A percentile compares a stretch with the other conserved stretches of the same genome.
Conservation (phyloP, 2,888 invertebrate genomes). For the Charanyca ferruginea region DNA sequence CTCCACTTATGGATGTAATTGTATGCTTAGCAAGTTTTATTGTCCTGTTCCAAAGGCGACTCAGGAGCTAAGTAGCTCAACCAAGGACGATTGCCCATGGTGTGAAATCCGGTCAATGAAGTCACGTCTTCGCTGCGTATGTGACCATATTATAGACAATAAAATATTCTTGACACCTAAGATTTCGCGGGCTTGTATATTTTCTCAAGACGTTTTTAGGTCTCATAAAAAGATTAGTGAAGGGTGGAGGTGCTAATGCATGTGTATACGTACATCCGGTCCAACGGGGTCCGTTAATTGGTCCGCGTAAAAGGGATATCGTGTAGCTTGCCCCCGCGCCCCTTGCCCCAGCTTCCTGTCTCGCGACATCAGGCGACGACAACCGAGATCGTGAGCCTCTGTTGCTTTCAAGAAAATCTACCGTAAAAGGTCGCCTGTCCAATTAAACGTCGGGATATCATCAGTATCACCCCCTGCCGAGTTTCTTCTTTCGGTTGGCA, state of each 20-base stretch:
- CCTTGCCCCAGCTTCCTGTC: conserved; percentile 82
- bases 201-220: conserved; percentile 76
- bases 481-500: conserved; percentile 71
- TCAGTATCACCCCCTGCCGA: conserved; percentile 72
- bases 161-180: conserved; percentile 60
- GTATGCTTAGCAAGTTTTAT: conserved; percentile 78
- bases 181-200: conserved; percentile 75
- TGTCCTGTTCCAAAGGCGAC: conserved; percentile 76
- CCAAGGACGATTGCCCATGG: conserved; percentile 78
- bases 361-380: conserved; percentile 75
- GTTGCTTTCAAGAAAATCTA: conserved; percentile 74
- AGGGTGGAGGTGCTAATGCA: conserved; percentile 89
- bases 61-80: conserved; percentile 73
- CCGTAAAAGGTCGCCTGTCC: conserved; percentile 75
- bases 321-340: conserved; percentile 82
- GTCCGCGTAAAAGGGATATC: conserved; percentile 91
- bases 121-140: conserved; percentile 73
- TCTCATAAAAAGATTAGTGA: conserved; percentile 86
- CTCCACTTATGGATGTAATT: conserved; percentile 74
- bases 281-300: conserved; percentile 89
- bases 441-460: conserved; percentile 75
- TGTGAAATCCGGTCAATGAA: conserved; percentile 78
- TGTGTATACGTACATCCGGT: conserved; percentile 88
- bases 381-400: conserved; percentile 76
- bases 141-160: conserved; percentile 65